These are phyloP conservation scores for Nanorana parkeri DNA, from an alignment of 2,113 vertebrate species.

Conservation along the genomic window DNA sequence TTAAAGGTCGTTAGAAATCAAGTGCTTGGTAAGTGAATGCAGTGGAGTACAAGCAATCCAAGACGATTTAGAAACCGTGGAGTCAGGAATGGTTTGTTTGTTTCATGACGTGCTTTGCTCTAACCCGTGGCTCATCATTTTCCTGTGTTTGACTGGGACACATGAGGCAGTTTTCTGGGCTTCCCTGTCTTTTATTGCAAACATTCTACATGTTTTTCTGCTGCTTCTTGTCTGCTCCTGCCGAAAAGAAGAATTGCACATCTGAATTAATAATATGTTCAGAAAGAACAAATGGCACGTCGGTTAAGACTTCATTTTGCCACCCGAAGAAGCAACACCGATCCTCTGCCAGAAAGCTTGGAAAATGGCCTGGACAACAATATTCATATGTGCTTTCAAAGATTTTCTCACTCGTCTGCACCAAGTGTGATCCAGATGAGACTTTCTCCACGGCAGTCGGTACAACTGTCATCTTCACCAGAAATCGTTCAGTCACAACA, in stretches of 20 bases:
- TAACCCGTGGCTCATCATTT: conserved; percentile 49
- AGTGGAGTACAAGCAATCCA: conserved; percentile 71
- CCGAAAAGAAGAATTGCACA: conserved; percentile 71
- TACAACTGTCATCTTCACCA: conserved; percentile 71
- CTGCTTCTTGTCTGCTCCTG: conserved; percentile 72
- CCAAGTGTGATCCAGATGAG: conserved; percentile 79
- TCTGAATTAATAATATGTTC: conserved; percentile 73
- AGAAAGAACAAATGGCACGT: conserved; percentile 88
- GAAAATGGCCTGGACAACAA: conserved; percentile 77
- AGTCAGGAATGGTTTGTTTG: conserved; percentile 72
- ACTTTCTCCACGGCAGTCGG: conserved; percentile 75
- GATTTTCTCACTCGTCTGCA: conserved; percentile 68
- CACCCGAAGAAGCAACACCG: conserved; percentile 89
- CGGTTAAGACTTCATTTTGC: conserved; percentile 92
- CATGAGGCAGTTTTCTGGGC: conserved; percentile 62
- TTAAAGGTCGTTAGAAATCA: conserved; percentile 67
- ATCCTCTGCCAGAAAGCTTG: conserved; percentile 83
- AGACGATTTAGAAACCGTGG: conserved; percentile 70
- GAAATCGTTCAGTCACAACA: conserved; percentile 73
- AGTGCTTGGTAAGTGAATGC: conserved; percentile 70
- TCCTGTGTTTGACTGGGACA: conserved; percentile 62
- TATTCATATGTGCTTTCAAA: conserved; percentile 67
- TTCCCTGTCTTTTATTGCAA: conserved; percentile 61
- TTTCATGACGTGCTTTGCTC: conserved; percentile 64
- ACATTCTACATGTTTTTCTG: conserved; percentile 73